A percentile compares a stretch with the other conserved stretches of the same genome.
phyloP scores from a whole-genome alignment of 2,113 vertebrate genomes.

The Leptodactylus fuscus region DNA sequence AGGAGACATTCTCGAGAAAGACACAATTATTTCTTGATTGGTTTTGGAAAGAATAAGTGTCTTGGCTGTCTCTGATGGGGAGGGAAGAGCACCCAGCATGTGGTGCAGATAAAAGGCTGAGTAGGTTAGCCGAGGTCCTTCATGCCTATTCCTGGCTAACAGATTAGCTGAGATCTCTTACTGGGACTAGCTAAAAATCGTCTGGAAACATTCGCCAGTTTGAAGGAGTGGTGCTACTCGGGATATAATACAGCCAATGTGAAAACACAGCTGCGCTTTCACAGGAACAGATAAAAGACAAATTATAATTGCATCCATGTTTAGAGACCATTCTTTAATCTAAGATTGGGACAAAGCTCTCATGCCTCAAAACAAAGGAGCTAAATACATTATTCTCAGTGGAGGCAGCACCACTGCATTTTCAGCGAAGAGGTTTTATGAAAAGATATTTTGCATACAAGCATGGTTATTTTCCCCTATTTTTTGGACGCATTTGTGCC shows the following conservation, averaged over 20 bases:
- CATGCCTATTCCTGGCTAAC: conserved; percentile 51
- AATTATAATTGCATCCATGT: conserved; percentile 73
- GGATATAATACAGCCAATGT: conserved; percentile 65
- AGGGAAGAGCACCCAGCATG: not conserved
- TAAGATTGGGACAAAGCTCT: conserved; percentile 34
- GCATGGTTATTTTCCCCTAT: conserved; percentile 42
- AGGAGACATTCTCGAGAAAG: not conserved
- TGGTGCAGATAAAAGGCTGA: not conserved
- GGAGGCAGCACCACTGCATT: conserved; percentile 26
- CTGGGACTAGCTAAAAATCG: conserved; percentile 60
- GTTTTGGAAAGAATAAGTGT: conserved; percentile 35
- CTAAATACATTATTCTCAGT: conserved; percentile 52
- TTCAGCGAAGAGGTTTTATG: conserved; percentile 15
- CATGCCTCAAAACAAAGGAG: conserved; percentile 51
- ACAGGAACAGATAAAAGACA: conserved; percentile 62
- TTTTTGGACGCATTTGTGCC: conserved; percentile 29
- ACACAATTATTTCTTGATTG: conserved; percentile 29
- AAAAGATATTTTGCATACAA: conserved; percentile 46
- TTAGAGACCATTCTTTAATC: conserved; percentile 67
- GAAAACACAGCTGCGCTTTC: conserved; percentile 68
- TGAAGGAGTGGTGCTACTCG: conserved; percentile 53
- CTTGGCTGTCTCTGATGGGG: conserved; percentile 4
- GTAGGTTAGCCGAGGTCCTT: conserved; percentile 45
- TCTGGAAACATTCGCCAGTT: conserved; percentile 63
- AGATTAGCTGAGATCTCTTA: conserved; percentile 63